Evolutionary conservation across 2,888 invertebrate species (phyloP), one percentile per base, ranked within the genome.

Genomic region (Phyto melanocephala): DNA sequence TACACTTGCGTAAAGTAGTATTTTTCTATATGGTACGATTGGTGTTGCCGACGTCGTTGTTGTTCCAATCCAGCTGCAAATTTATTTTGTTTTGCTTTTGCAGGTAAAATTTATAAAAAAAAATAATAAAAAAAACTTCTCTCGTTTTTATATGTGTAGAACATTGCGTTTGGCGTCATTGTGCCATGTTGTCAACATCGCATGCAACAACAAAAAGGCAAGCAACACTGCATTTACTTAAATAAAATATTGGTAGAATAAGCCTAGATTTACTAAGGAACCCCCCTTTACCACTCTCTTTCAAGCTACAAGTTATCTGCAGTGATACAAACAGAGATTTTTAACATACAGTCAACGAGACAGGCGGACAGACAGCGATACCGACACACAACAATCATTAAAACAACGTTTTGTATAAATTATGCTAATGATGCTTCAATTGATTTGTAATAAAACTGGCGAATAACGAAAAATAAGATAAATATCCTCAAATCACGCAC

Each of bases 381-480:
- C 40, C 22, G 80, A 83, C 81, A 77, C 85, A 86, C 86, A 86
- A 87, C 86, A 88, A 90, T 91, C 91, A 90, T 91, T 91, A 90
- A 91, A 88, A 87, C 88, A 90, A 87, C 90, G 90, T 90, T 91
- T 91, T 91, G 91, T 90, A 91, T 91, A 91, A 91, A 91, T 91
- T 91, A 91, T 91, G 91, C 90, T 91, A 91, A 91, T 91, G 90
- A 91, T 88, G 89, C 90, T 91, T 90, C 91, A 91, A 91, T 91
- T 91, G 91, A 91, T 91, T 91, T 91, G 91, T 91, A 91, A 91
- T 91, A 90, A 91, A 91, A 91, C 90, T 90, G 88, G 82, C 88
- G 88, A 88, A 87, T 88, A 87, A 84, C 86, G 86, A 84, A 83
- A 86, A 87, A 85, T 86, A 90, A 90, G 91, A 91, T 91, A 90